Conservation (phyloP, 1,140 invertebrate species). For the Liolophura sinensis region DNA sequence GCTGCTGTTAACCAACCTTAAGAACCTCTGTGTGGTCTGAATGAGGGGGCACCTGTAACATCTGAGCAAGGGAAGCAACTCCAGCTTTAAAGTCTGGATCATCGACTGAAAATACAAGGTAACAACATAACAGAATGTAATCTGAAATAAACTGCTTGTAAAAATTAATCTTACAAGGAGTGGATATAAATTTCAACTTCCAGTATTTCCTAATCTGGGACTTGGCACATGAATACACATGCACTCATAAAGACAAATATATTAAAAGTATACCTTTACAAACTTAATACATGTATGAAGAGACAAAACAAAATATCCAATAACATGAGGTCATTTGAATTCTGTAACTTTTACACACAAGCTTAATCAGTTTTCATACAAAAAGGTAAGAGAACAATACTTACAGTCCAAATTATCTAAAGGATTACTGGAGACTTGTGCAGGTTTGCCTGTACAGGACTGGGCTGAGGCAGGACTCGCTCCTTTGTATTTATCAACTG, state of each 20-base stretch:
- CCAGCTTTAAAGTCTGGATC: slow-evolving; percentile 82
- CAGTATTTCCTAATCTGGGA: neutral
- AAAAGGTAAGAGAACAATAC: slow-evolving; percentile 52
- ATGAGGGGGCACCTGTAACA: slow-evolving; percentile 80
- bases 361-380: neutral
- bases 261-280: no score
- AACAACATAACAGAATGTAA: slow-evolving; percentile 25
- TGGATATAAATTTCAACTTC: neutral
- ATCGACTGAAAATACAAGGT: slow-evolving; percentile 69
- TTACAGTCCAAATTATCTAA: slow-evolving; percentile 84
- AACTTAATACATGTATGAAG: no score
- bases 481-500: slow-evolving; percentile 74
- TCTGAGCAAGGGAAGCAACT: slow-evolving; percentile 73
- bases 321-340: neutral
- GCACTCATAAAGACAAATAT: no score
- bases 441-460: slow-evolving; percentile 62
- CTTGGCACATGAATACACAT: no score
- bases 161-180: neutral
- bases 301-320: neutral
- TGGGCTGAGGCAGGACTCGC: slow-evolving; percentile 66
- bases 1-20: slow-evolving; percentile 53
- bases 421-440: slow-evolving; percentile 77
- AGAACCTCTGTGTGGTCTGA: slow-evolving; percentile 78
- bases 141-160: neutral
- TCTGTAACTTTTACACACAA: neutral